Base-by-base conservation (phyloP, 1,140 invertebrate species). In the Drosophila trapezifrons region DNA sequence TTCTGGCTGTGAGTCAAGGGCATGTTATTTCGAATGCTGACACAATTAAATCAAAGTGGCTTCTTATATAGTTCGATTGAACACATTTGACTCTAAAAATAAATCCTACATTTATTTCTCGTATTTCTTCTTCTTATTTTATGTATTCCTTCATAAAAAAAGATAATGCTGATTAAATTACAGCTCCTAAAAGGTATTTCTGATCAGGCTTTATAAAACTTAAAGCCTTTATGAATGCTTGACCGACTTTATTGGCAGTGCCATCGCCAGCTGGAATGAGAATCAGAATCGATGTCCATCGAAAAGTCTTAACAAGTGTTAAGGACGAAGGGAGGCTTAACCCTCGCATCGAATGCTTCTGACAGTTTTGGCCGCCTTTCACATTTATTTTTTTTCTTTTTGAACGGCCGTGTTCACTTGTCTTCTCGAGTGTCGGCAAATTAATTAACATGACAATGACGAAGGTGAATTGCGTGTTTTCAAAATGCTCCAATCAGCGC, bases 371-470 rank as follows among this genome's bases (percentile, higher is more conserved):
- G 60, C 49, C 47, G 59, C 58, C 56, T 22, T 49, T 52, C 29
- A 52, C 37, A 69, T 35, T 43, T 37, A 27, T 46, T 42, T 38
- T 40, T 25, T 47, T 52, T 37, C 37, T 67, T 40, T 52, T 78
- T 60, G 42, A 65, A 29, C 27, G 45, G 42, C 45, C 74, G 47
- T 82, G 71, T 82, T 79, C 66, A 82, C 84, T 89, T 89, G 80
- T 80, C 84, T 89, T 51, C 52, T 90, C 52, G 70, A 89, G 85
- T 85, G 84, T 67, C 66, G 65, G 73, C 80, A 77, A 89, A 90
- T 89, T 89, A 89, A 90, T 89, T 89, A 89, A 90, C 84, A 89
- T 89, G 84, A 89, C 84, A 89, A 89, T 89, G 85, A 89, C 85
- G 84, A 90, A 89, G 84, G 84, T 89, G 84, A 89, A 89, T 89